Evolutionary conservation across 2,797 vertebrate species (phyloP), one percentile per base, ranked within the genome.

Genomic region (Sebastes baramenuke): DNA sequence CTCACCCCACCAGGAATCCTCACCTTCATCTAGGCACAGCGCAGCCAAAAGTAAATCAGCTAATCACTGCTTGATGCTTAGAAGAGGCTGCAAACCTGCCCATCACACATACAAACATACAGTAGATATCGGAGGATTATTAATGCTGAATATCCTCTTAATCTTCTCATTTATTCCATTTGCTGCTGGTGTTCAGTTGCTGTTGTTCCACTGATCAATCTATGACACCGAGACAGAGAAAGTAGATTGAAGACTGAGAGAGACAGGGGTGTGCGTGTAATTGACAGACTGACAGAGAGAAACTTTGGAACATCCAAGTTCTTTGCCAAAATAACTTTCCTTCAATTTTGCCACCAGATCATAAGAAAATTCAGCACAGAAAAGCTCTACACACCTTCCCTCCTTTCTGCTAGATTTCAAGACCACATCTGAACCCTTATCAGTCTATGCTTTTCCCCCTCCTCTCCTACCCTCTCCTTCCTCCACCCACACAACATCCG

Each of bases 11-110:
- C 75, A 88, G 74, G 46, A 88, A 80, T 84, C 83, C 72, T 88
- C 88, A 61, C 85, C 81, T 89, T 92, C 72, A 88, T 81, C 79
- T 82, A 61, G 67, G 80, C 84, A 80, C 67, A 11, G 60, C 27
- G 24, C 73, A 82, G 87, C 83, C 85, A 91, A 90, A 87, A 85
- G 84, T 81, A 87, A 77, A 87, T 83, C 75, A 24, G 20, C 81
- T 52, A 83, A 84, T 90, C 81, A 77, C 30, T 77, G 38, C 36
- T 38, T 38, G 52, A 75, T 75, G 34, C 76, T 64, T 71, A 66
- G 61, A 56, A 75, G 85, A 75, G 22, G 64, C 70, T 64, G 49
- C 49, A 18, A 18, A 30, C 5, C 65, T 49, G 79, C 36, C 73
- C 4, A 8, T 87, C 77, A 69, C 77, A 78, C 80, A 68, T 0